A percentile compares a stretch with the other conserved stretches of the same genome.
These are phyloP conservation scores for Apteryx mantelli DNA, from an alignment of 2,113 vertebrate genomes.

Conservation along the genomic window DNA sequence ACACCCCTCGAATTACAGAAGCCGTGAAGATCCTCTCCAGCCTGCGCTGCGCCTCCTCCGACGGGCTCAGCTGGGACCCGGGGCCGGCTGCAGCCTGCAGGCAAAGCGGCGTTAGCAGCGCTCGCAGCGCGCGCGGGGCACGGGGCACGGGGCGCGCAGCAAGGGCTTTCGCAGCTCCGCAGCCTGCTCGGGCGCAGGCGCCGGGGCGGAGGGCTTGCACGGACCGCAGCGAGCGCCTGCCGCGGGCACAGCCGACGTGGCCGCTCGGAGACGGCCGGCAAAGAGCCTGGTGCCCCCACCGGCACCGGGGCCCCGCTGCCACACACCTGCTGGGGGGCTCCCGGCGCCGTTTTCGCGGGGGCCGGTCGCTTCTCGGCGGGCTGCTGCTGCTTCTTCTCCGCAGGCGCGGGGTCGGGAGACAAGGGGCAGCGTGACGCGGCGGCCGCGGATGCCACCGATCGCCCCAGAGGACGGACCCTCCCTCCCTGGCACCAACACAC, in stretches of 20 bases:
- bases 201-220: accelerated
- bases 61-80: slow-evolving; percentile 73
- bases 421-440: neutral
- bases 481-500: neutral
- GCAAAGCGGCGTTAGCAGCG: slow-evolving; percentile 80
- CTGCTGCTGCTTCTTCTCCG: slow-evolving; percentile 50
- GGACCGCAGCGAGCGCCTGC: too few species aligned
- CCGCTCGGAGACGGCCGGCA: neutral
- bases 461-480: neutral
- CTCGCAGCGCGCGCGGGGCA: neutral
- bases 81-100: slow-evolving; percentile 80
- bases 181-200: accelerated
- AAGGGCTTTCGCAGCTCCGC: neutral
- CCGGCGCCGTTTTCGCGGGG: neutral
- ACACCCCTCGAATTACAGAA: slow-evolving; percentile 80
- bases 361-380: neutral
- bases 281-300: accelerated
- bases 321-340: slow-evolving; percentile 49
- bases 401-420: neutral
- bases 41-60: slow-evolving; percentile 87
- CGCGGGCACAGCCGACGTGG: neutral
- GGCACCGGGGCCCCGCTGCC: neutral
- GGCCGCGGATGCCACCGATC: neutral
- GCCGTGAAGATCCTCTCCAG: slow-evolving; percentile 93
- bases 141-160: too few species aligned